phyloP scores from a whole-genome alignment of 1,140 invertebrate genomes.

The Drosophila melanica region DNA sequence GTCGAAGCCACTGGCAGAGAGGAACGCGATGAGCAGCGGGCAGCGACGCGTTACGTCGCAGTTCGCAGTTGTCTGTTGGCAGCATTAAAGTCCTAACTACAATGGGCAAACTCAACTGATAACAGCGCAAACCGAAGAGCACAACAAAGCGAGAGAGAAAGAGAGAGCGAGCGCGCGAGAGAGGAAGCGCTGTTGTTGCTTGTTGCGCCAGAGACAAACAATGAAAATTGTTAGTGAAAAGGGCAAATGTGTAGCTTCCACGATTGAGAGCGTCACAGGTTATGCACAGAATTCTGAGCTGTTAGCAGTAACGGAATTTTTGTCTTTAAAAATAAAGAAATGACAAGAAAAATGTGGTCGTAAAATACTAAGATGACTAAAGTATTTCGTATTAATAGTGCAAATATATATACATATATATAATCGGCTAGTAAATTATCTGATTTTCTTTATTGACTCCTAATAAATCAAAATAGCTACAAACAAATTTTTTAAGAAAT shows the following conservation, averaged over 20 bases:
- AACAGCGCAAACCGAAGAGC: slow-evolving; percentile 15
- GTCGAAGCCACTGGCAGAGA: slow-evolving; percentile 33
- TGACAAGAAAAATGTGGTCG: no score
- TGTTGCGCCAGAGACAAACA: slow-evolving; percentile 21
- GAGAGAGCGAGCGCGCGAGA: background rate
- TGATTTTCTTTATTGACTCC: no score
- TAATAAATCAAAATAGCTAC: no score
- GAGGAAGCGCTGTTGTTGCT: background rate
- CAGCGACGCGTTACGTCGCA: slow-evolving; percentile 22
- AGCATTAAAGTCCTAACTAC: slow-evolving; percentile 43
- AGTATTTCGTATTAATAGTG: no score
- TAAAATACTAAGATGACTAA: no score
- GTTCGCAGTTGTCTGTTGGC: no score
- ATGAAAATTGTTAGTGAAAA: slow-evolving; percentile 13
- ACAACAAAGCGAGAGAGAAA: background rate
- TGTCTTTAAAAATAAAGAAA: no score
- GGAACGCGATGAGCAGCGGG: slow-evolving; percentile 41
- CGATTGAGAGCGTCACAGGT: background rate
- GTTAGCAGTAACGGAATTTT: no score
- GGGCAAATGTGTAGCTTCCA: slow-evolving; percentile 27
- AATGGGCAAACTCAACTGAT: slow-evolving; percentile 31
- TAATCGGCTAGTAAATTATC: no score
- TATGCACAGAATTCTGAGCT: no score
- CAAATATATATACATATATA: no score
- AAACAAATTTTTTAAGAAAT: no score